Evolutionary conservation across 2,888 invertebrate species (phyloP).

Genomic region (Melanostoma scalare): DNA sequence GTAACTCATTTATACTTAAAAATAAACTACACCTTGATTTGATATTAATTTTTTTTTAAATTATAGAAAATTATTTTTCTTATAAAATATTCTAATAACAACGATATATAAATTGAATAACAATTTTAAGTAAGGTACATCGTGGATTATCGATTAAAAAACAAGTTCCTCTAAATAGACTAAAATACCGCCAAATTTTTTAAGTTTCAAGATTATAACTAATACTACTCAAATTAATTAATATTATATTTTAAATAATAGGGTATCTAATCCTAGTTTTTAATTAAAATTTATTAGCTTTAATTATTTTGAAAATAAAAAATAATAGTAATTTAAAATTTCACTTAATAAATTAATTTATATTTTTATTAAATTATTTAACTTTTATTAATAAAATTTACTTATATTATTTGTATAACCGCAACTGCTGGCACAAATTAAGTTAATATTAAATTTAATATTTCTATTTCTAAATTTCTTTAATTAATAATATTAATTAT

Average conservation of each 20-base stretch:
- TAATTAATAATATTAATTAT: constrained; percentile 84
- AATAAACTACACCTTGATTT: constrained; percentile 89
- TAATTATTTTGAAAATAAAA: constrained; percentile 79
- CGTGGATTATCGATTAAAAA: constrained; percentile 87
- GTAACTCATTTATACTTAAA: constrained; percentile 87
- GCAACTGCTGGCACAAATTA: constrained; percentile 88
- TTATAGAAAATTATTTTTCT: constrained; percentile 83
- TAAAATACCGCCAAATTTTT: constrained; percentile 88
- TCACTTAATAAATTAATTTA: constrained; percentile 83
- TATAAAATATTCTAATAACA: constrained; percentile 84
- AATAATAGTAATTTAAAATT: constrained; percentile 83
- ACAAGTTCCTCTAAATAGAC: constrained; percentile 88
- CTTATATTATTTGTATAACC: constrained; percentile 85
- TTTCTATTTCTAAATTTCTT: constrained; percentile 85
- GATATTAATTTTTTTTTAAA: constrained; percentile 83
- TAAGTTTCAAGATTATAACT: constrained; percentile 86
- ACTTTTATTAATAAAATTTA: constrained; percentile 83
- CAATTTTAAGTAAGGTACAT: constrained; percentile 78
- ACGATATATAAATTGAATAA: constrained; percentile 88
- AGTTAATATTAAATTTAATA: constrained; percentile 84
- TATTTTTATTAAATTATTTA: constrained; percentile 78
- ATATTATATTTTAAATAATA: constrained; percentile 83
- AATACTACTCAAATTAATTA: constrained; percentile 83
- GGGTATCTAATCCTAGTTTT: constrained; percentile 88
- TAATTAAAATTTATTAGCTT: constrained; percentile 81